Conservation (phyloP, 2,888 invertebrate species). For the Melanchra persicariae region DNA sequence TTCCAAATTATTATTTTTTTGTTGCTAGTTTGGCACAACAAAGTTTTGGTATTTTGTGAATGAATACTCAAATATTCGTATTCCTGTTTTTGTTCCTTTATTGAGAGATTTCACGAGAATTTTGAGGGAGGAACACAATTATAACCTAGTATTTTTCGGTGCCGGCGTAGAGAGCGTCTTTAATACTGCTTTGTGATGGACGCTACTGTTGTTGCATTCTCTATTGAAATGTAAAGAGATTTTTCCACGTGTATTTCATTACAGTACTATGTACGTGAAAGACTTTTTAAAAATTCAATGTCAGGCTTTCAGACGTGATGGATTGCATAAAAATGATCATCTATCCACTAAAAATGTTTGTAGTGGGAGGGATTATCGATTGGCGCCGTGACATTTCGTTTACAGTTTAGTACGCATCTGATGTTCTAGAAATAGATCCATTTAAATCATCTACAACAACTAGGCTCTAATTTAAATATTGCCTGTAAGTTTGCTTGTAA, state of each 20-base stretch:
- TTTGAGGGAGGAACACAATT: no score
- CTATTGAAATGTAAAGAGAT: background rate
- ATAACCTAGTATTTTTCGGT: no score
- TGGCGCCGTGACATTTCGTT: slow-evolving; percentile 6
- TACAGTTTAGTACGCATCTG: background rate
- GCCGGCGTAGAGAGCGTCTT: no score
- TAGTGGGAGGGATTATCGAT: background rate
- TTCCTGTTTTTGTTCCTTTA: no score
- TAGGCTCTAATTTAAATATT: background rate
- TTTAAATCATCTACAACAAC: background rate
- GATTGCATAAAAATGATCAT: background rate
- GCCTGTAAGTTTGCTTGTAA: no score
- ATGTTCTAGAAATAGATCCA: background rate
- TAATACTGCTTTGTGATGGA: background rate
- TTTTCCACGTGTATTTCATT: background rate
- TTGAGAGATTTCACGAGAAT: no score
- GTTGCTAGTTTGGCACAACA: no score
- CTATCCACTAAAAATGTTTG: background rate
- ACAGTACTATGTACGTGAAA: background rate
- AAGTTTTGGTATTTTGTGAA: no score
- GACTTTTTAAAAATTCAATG: background rate
- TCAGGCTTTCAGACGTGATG: background rate
- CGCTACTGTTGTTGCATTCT: background rate
- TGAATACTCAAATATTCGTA: no score
- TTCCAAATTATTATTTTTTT: no score